phyloP scores from a whole-genome alignment of 2,797 vertebrate species.

The Protonibea diacanthus region DNA sequence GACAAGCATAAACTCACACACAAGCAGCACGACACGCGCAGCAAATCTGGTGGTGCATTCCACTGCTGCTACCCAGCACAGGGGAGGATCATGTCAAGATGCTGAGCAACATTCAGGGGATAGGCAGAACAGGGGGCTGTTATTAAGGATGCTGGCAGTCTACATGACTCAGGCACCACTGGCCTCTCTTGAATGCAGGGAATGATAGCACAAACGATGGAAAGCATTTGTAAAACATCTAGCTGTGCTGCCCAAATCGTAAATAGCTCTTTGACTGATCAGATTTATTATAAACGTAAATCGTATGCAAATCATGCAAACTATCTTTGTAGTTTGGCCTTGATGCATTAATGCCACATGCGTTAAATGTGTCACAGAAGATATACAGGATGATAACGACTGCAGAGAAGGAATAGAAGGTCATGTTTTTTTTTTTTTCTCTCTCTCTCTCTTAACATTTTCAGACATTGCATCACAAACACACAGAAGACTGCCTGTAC shows the following conservation, averaged over 20 bases:
- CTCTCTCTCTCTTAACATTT: slow-evolving; percentile 17
- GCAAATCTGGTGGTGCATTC: slow-evolving; percentile 29
- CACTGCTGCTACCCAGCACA: slow-evolving; percentile 19
- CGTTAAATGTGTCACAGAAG: slow-evolving; percentile 23
- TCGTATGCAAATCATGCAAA: slow-evolving; percentile 8
- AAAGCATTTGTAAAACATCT: not conserved
- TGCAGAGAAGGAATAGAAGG: slow-evolving; percentile 10
- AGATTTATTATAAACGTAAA: not conserved
- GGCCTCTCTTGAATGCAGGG: slow-evolving; percentile 8
- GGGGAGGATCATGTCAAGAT: slow-evolving; percentile 44
- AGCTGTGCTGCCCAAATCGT: not conserved
- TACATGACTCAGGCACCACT: slow-evolving; percentile 5
- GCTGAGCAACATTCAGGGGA: slow-evolving; percentile 38
- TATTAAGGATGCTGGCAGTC: slow-evolving; percentile 26
- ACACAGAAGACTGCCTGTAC: slow-evolving; percentile 38
- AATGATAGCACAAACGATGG: no score
- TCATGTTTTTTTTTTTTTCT: not conserved
- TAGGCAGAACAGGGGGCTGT: slow-evolving; percentile 33
- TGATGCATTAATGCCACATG: slow-evolving; percentile 15
- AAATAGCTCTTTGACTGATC: not conserved
- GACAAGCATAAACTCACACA: slow-evolving; percentile 20
- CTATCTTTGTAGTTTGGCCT: slow-evolving; percentile 25
- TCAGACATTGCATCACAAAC: slow-evolving; percentile 26
- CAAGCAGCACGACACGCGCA: slow-evolving; percentile 15
- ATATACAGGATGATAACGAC: slow-evolving; percentile 23